A percentile compares a stretch with the other conserved stretches of the same genome.
Conservation (phyloP, 2,113 vertebrate genomes). For the Orycteropus afer region DNA sequence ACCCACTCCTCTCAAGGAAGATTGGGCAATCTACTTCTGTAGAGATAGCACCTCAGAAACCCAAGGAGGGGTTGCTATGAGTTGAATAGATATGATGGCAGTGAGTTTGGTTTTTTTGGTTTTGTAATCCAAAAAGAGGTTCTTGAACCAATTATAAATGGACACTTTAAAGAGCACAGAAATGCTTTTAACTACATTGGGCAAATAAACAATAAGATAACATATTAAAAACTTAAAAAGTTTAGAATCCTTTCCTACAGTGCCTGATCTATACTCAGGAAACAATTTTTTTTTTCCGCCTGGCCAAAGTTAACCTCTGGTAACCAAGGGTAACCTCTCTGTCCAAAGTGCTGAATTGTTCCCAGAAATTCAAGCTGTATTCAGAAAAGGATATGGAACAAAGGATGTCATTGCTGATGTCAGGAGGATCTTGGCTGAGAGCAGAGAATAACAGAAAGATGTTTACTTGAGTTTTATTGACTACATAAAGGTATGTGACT, state of each 20-base stretch:
- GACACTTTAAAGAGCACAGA: not conserved
- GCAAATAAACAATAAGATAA: not conserved
- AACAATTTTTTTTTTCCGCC: not conserved
- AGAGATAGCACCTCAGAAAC: too few relatives aligned
- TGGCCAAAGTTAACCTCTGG: not conserved
- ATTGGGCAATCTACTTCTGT: too few relatives aligned
- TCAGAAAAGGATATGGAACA: too few relatives aligned
- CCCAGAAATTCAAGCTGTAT: too few relatives aligned
- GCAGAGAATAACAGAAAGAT: too few relatives aligned
- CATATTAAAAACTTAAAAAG: not conserved
- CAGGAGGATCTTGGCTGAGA: too few relatives aligned
- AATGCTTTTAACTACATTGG: not conserved
- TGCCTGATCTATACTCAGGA: not conserved
- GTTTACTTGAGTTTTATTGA: too few relatives aligned
- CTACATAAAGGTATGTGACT: too few relatives aligned
- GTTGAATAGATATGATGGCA: too few relatives aligned
- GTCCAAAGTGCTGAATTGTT: not conserved
- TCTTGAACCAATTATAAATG: constrained; percentile 17
- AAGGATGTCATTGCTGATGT: too few relatives aligned
- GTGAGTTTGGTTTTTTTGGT: not conserved
- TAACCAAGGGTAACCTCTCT: not conserved
- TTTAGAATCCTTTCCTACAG: not conserved
- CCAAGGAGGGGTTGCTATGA: too few relatives aligned
- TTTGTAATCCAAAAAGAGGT: constrained; percentile 1
- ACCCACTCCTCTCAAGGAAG: too few relatives aligned